Evolutionary conservation across 1,140 invertebrate genomes (phyloP).

Genomic region (Melipona quadrifasciata): DNA sequence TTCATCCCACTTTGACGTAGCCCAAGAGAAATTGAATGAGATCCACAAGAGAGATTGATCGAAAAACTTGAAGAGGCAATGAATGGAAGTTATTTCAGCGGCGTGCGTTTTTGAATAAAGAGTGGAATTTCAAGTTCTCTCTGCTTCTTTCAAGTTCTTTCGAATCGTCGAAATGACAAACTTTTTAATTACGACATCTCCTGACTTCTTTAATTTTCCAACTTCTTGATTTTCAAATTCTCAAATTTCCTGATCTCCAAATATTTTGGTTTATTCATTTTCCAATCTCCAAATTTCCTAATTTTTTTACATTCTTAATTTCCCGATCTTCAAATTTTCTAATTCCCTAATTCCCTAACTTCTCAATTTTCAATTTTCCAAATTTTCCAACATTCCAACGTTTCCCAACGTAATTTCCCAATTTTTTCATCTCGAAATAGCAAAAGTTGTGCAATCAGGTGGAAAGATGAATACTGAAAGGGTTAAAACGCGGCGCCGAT

Average conservation of each 20-base stretch:
- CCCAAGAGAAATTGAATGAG: not conserved
- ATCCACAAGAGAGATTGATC: not conserved
- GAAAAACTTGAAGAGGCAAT: not conserved
- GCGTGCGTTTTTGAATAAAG: not conserved
- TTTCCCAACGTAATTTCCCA: too few species aligned
- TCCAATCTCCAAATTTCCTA: too few species aligned
- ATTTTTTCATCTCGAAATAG: not conserved
- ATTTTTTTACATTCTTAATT: too few species aligned
- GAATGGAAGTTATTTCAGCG: not conserved
- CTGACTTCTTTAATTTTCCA: too few species aligned
- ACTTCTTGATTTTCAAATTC: not conserved
- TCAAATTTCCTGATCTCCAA: too few species aligned
- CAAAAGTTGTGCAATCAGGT: too few species aligned
- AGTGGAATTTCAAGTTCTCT: not conserved
- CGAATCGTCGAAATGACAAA: too few species aligned
- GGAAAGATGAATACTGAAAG: not conserved
- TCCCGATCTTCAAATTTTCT: too few species aligned
- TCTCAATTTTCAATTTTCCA: too few species aligned
- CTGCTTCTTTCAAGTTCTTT: not conserved
- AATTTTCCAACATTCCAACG: too few species aligned
- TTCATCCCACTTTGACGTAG: not conserved
- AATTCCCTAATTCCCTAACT: not conserved
- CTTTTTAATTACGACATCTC: too few species aligned
- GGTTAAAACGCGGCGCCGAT: not conserved
- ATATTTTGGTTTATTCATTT: too few species aligned